Evolutionary conservation across 2,888 invertebrate genomes (phyloP).

Genomic region (Synergus laeviventris): DNA sequence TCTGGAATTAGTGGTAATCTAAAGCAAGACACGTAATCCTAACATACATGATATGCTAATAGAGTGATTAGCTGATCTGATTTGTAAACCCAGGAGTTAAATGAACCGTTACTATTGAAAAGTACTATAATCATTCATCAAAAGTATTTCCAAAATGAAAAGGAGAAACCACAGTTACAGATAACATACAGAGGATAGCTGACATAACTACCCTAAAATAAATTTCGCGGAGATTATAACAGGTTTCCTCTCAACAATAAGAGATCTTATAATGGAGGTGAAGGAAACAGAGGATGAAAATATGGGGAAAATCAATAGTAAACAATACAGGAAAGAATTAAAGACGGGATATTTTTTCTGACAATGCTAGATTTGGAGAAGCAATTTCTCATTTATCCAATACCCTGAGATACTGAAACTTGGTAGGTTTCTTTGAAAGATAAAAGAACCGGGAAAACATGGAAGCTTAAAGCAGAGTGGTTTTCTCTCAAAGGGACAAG

Average conservation of each 20-base stretch:
- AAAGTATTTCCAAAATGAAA: neutral
- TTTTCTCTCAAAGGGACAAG: slow-evolving; percentile 25
- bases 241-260: neutral
- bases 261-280: neutral
- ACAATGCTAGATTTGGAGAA: slow-evolving; percentile 11
- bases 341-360: neutral
- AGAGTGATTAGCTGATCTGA: neutral
- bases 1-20: neutral
- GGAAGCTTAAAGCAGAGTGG: slow-evolving; percentile 7
- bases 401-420: slow-evolving; percentile 19
- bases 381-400: neutral
- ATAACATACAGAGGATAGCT: neutral
- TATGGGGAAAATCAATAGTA: slow-evolving; percentile 5
- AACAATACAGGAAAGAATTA: neutral
- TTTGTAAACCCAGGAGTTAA: neutral
- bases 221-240: slow-evolving; percentile 11
- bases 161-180: neutral
- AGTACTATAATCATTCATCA: too few species aligned
- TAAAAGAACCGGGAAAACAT: slow-evolving; percentile 5
- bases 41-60: neutral
- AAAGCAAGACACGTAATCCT: neutral
- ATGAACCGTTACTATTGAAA: slow-evolving; percentile 2
- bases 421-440: slow-evolving; percentile 23
- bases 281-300: neutral
- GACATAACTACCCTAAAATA: neutral